phyloP scores from a whole-genome alignment of 2,797 vertebrate species.

The Pelodytes ibericus region DNA sequence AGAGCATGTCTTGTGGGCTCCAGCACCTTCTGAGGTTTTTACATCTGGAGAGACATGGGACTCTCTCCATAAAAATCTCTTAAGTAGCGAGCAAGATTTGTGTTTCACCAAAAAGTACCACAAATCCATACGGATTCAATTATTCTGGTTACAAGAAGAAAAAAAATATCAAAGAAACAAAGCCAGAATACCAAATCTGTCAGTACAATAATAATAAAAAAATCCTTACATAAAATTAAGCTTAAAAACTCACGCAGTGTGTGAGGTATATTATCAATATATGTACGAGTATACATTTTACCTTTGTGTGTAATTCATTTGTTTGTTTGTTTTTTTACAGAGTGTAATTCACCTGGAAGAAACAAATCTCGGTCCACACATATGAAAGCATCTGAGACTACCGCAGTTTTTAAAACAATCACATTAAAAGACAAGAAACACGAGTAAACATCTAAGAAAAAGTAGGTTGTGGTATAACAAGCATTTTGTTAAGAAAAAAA shows the following conservation, averaged over 20 bases:
- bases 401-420: constrained; percentile 80
- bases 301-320: constrained; percentile 50
- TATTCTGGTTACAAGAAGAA: constrained; percentile 65
- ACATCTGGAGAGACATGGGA: neutral
- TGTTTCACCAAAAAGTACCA: constrained; percentile 37
- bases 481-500: constrained; percentile 84
- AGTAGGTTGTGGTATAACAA: constrained; percentile 90
- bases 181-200: constrained; percentile 62
- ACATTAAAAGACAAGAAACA: constrained; percentile 90
- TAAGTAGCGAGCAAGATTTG: constrained; percentile 15
- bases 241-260: constrained; percentile 37
- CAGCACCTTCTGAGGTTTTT: constrained; percentile 27
- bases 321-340: constrained; percentile 18
- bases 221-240: constrained; percentile 33
- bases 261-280: constrained; percentile 58
- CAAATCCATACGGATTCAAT: constrained; percentile 67
- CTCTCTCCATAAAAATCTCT: neutral
- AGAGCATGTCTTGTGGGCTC: neutral
- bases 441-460: constrained; percentile 82
- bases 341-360: constrained; percentile 58
- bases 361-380: constrained; percentile 67
- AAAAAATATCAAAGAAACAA: constrained; percentile 61
- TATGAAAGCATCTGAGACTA: constrained; percentile 69
- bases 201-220: constrained; percentile 7
- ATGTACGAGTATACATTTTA: constrained; percentile 57